Evolutionary conservation across 2,888 invertebrate species (phyloP).

Genomic region (Drosophila fungiperda): DNA sequence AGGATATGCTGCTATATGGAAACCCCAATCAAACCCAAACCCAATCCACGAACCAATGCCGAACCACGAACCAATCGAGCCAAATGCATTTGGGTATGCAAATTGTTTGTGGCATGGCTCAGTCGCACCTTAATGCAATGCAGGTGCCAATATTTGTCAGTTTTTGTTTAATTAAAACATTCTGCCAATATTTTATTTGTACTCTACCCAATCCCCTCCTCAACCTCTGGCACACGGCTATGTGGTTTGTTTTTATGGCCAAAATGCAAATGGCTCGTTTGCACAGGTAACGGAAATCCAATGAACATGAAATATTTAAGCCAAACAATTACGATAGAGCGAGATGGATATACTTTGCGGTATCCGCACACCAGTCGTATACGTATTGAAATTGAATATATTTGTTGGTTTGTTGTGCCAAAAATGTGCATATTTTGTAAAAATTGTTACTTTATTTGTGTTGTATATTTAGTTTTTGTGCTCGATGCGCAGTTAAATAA

Average conservation of each 20-base stretch:
- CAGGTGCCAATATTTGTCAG: slow-evolving; percentile 78
- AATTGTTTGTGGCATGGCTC: slow-evolving; percentile 48
- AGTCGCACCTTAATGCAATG: slow-evolving; percentile 20
- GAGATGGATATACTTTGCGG: slow-evolving; percentile 19
- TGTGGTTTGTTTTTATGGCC: slow-evolving; percentile 26
- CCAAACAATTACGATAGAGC: slow-evolving; percentile 63
- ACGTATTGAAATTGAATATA: slow-evolving; percentile 35
- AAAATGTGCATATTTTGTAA: slow-evolving; percentile 48
- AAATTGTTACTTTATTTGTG: slow-evolving; percentile 18
- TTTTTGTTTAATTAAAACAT: slow-evolving; percentile 80
- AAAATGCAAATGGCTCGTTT: slow-evolving; percentile 66
- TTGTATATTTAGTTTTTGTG: slow-evolving; percentile 7
- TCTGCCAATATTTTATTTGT: slow-evolving; percentile 73
- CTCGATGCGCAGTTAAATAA: slow-evolving; percentile 32
- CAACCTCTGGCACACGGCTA: background rate
- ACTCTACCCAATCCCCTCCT: background rate
- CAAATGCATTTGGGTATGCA: slow-evolving; percentile 73
- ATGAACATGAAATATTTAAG: slow-evolving; percentile 71
- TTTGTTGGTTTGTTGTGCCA: background rate
- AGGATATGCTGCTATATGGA: slow-evolving; percentile 21
- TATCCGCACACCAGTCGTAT: slow-evolving; percentile 31
- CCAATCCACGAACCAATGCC: slow-evolving; percentile 9
- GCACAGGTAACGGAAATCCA: slow-evolving; percentile 53
- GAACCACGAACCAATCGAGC: slow-evolving; percentile 26
- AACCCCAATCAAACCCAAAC: slow-evolving; percentile 7